Percentiles rank a stretch among this genome's conserved stretches.
These are phyloP conservation scores for Spheniscus mendiculus DNA, from an alignment of 2,113 vertebrate species.

Conservation along the genomic window DNA sequence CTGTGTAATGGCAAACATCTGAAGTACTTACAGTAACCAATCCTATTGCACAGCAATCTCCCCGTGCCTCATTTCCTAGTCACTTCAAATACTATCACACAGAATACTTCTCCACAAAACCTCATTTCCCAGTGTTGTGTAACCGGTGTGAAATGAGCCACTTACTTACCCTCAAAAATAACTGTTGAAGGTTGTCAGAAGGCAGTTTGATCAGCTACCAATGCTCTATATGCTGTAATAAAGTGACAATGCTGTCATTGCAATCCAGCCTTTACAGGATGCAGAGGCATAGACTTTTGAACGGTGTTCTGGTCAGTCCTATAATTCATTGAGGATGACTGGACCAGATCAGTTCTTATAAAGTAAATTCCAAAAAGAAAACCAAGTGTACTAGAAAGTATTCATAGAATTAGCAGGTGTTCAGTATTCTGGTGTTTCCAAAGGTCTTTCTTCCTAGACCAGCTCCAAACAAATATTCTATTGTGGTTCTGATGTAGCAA, in stretches of 20 bases:
- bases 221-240: background rate
- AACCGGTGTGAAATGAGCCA: background rate
- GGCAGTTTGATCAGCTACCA: background rate
- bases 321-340: background rate
- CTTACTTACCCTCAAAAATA: constrained; percentile 26
- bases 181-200: background rate
- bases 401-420: no score
- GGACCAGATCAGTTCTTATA: background rate
- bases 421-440: background rate
- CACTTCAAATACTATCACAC: background rate
- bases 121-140: background rate
- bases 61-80: background rate
- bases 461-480: background rate
- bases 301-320: background rate
- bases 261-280: background rate
- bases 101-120: background rate
- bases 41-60: background rate
- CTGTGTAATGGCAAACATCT: background rate
- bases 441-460: background rate
- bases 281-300: background rate
- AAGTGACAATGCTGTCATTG: background rate
- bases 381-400: background rate
- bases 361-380: background rate
- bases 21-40: background rate
- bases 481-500: background rate